Base-by-base conservation (phyloP, 2,797 vertebrate genomes). In the Rallus crepitans region DNA sequence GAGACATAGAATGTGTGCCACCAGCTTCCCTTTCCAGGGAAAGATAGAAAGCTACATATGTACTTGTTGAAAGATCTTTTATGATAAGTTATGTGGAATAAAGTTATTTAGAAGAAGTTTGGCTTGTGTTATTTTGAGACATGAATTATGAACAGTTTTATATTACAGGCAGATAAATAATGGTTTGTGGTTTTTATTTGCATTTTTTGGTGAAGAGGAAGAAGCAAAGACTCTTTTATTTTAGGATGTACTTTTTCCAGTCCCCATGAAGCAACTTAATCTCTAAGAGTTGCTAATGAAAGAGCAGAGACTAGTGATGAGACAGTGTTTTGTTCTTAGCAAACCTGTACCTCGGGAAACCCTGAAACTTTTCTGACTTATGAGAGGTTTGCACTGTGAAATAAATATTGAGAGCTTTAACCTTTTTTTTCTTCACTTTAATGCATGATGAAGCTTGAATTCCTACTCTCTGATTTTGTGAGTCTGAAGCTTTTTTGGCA, bases 401-500 rank as follows among this genome's bases (percentile, higher is more conserved):
- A 82, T 80, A 75, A 83, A 96, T 78, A 72, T 17, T 1, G 14
- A 31, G 64, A 47, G 28, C 14, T 71, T 81, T 23, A 78, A 65
- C 27, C 63, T 88, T 82, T 75, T 87, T 68, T 82, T 71, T 87
- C 72, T 82, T 80, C 75, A 69, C 18, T 87, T 87, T 71, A 84
- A 8, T 61, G 47, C 48, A 52, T 27, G 72, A 73, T 94, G 90
- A 87, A 77, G 16, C 75, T 61, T 93, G 89, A 91, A 94, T 94
- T 92, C 82, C 87, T 96, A 10, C 87, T 97, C 88, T 90, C 76
- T 95, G 91, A 96, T 88, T 96, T 93, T 47, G 80, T 12, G 64
- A 94, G 76, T 96, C 84, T 95, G 83, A 87, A 85, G 95, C 88
- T 81, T 87, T 94, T 93, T 97, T 97, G 95, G 97, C 85, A 86